Base-by-base conservation (phyloP, 2,113 vertebrate genomes). In the Platysternon megacephalum region DNA sequence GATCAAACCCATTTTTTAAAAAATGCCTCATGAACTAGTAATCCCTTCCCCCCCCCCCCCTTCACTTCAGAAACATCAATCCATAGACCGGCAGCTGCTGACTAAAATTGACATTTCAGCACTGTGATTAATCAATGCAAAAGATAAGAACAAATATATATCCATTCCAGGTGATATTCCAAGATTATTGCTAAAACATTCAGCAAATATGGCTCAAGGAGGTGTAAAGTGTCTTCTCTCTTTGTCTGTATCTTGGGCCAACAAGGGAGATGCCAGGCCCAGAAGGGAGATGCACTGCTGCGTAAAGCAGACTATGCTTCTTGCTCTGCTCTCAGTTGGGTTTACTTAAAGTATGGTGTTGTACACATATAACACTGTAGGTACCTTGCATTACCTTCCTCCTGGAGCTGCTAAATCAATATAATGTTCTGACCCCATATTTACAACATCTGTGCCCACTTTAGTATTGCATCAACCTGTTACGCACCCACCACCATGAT, bases 401-500 rank as follows among this genome's bases (percentile, higher is more conserved):
- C n/a, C 39, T 39, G 65, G 65, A 21, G n/a, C n/a, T 72, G 19
- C 19, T 65, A 72, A 72, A 72, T 72, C 65, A 39, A 19, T 72
- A 9, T 8, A n/a, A 39, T 72, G n/a, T 72, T 72, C 65, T 72
- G 65, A 72, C n/a, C n/a, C 8, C 19, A 11, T 72, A n/a, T 72
- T 72, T 39, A 72, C n/a, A 39, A 19, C 9, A n/a, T 68, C 35
- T 19, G 17, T n/a, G 65, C 17, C 29, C 17, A 21, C 17, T 39
- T 72, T 39, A 72, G 65, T 19, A 72, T 72, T 72, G 35, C n/a
- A 39, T 72, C 65, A 11, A 39, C 4, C 19, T 5, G 65, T 72
- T 72, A 39, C 8, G 19, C n/a, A 4, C 19, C 35, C 79, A 44
- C 11, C 0, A 0, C 0, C 22, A 26, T 49, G 48, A 1, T 16